Base-by-base conservation (phyloP, 2,113 vertebrate species). In the Falcunculus frontatus region DNA sequence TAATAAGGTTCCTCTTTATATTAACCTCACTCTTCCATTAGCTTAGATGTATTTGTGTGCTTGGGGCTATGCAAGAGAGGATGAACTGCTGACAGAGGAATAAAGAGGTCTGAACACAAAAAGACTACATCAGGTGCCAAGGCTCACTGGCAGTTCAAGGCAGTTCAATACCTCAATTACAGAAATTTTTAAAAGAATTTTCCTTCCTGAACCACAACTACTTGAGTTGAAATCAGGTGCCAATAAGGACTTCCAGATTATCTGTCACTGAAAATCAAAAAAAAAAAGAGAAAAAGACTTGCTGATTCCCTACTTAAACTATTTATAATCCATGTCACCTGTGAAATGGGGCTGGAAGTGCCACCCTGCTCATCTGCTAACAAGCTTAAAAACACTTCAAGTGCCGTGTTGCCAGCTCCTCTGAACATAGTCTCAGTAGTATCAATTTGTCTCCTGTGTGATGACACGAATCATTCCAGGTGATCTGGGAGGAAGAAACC, bases 11-110 rank as follows among this genome's bases (percentile, higher is more conserved):
- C 78, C 62, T 91, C 39, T 87, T 83, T 52, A 55, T 87, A 87
- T 77, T 77, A 91, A 90, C 53, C 76, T 95, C 82, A 63, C 33
- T 55, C 25, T 88, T 76, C 56, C 84, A 77, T 94, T 94, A 96
- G 57, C 41, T 69, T 68, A 72, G 77, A 94, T 73, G 33, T 27
- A 94, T 86, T 90, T 92, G 39, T 68, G 77, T 56, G 68, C 95
- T 60, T 81, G 53, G 37, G 73, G 85, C 87, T 83, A 33, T 87
- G 84, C 52, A 95, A 74, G 42, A 81, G 23, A 53, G 47, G 57
- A 72, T 46, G 77, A 93, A 69, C 69, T 50, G 35, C 89, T 92
- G 79, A 64, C 29, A 87, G 84, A 91, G 27, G 41, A 94, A 65
- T 56, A 90, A 77, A 84, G 64, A 70, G 13, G 7, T 75, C 63